Base-by-base conservation (phyloP, 2,113 vertebrate species). In the Felis chaus region DNA sequence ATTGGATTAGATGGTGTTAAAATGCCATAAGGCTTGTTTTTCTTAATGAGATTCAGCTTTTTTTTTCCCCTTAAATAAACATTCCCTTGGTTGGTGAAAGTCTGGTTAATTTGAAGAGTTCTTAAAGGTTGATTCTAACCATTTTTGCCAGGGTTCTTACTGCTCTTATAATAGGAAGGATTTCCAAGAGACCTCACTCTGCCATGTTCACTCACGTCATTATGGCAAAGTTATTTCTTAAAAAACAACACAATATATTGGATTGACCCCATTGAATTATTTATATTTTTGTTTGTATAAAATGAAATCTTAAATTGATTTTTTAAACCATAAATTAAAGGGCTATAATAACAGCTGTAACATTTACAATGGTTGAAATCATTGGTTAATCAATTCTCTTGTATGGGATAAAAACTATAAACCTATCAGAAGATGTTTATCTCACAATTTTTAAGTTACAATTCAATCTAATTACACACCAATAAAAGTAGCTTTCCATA, bases 381-480 rank as follows among this genome's bases (percentile, higher is more conserved):
- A 88, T 69, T 69, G 71, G 23, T 53, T 15, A 85, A 48, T 91
- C 66, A 95, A 69, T 92, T 96, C 39, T 55, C 25, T 94, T 81
- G 15, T 78, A 13, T 61, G 50, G 16, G 12, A 36, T 33, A 92
- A 50, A 78, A 92, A 88, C 19, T 66, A 76, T 76, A 50, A 50
- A 53, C 33, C 21, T 65, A 68, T 57, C 39, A 53, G 7, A 88
- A 65, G 5, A 68, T 39, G 18, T 66, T 55, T 50, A 57, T 61
- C 10, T 19, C 16, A 78, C 4, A 53, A 63, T n/a, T 36, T 25
- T 89, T 76, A 91, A 81, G 7, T 29, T 78, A 68, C 12, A 66
- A 61, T 65, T 97, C 13, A 65, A 7, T 86, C 10, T 91, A 82
- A 95, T 92, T 95, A 97, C 25, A 0, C 1, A 63, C 2, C n/a